Percentiles rank a stretch among this genome's conserved stretches.
Conservation (phyloP, 2,797 vertebrate genomes). For the Hydrocynus forskahlii region DNA sequence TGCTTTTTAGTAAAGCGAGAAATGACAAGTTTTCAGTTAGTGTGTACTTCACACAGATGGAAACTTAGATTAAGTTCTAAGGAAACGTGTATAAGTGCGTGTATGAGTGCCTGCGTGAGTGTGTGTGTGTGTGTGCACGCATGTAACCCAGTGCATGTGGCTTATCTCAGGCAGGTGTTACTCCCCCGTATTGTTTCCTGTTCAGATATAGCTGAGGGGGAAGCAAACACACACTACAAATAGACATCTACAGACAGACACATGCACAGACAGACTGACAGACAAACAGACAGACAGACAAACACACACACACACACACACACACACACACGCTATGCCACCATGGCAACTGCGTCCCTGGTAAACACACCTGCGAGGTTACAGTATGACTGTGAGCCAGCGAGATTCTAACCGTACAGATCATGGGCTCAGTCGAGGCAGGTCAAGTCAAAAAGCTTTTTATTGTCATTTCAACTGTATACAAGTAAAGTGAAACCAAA, state of each 20-base stretch:
- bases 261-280: background rate
- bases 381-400: slow-evolving; percentile 37
- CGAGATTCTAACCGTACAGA: slow-evolving; percentile 11
- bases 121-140: slow-evolving; percentile 37
- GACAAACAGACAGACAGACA: too few relatives aligned
- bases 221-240: slow-evolving; percentile 52
- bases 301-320: background rate
- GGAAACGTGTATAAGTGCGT: slow-evolving; percentile 52
- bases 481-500: too few relatives aligned
- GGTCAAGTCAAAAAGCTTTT: too few relatives aligned
- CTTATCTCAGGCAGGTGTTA: slow-evolving; percentile 74
- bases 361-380: slow-evolving; percentile 48
- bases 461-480: too few relatives aligned
- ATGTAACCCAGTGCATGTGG: slow-evolving; percentile 33
- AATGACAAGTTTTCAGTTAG: slow-evolving; percentile 43
- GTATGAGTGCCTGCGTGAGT: slow-evolving; percentile 42
- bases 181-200: slow-evolving; percentile 78
- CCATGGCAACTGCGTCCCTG: slow-evolving; percentile 55
- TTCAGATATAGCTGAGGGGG: slow-evolving; percentile 60
- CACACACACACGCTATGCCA: slow-evolving; percentile 20
- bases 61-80: slow-evolving; percentile 58
- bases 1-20: background rate
- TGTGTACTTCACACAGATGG: slow-evolving; percentile 54
- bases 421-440: background rate
- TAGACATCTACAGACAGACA: slow-evolving; percentile 2